Percentiles rank a stretch among this genome's conserved stretches.
These are phyloP conservation scores for Sturnira hondurensis DNA, from an alignment of 2,113 vertebrate species.

Conservation along the genomic window DNA sequence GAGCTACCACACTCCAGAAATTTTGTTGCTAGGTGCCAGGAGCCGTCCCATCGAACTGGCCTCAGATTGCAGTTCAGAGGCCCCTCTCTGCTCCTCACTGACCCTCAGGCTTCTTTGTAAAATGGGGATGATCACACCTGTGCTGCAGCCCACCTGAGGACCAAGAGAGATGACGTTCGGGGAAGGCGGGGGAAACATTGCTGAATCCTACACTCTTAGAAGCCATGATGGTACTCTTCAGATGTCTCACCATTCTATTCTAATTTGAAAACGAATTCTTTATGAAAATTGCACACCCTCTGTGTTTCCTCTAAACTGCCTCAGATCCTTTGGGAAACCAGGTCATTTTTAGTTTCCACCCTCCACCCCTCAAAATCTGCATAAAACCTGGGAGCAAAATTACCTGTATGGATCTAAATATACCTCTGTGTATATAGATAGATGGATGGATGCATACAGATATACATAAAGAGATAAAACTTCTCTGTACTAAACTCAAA, in stretches of 20 bases:
- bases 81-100: background rate
- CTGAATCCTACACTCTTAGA: accelerated
- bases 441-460: background rate
- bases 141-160: background rate
- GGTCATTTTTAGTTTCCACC: background rate
- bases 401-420: background rate
- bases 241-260: background rate
- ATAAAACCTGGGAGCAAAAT: background rate
- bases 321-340: background rate
- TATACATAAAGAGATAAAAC: background rate
- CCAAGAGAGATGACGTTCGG: background rate
- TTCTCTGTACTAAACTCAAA: background rate
- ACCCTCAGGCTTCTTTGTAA: background rate
- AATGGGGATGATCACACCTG: background rate
- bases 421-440: background rate
- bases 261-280: background rate
- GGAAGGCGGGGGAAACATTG: background rate
- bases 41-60: background rate
- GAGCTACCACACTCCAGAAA: background rate
- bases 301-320: slow-evolving; percentile 26
- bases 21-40: background rate
- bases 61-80: background rate
- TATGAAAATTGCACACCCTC: background rate
- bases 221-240: background rate
- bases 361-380: background rate